Base-by-base conservation (phyloP, 2,888 invertebrate genomes). In the Leptogaster cylindrica region DNA sequence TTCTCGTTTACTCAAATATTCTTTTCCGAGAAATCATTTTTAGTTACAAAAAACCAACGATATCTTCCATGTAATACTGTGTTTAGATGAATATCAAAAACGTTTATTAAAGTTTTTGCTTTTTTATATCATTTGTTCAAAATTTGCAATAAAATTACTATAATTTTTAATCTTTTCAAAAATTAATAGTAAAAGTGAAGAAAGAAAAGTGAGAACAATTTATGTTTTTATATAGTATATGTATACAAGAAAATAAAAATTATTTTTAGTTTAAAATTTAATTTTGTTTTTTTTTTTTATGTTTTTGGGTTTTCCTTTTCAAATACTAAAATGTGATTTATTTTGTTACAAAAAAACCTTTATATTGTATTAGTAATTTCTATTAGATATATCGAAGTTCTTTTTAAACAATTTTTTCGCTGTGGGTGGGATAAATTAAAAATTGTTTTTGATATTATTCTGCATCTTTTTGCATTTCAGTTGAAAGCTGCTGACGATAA, bases 1-100 rank as follows among this genome's bases (percentile, higher is more conserved):
- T n/a, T n/a, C n/a, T n/a, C n/a, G n/a, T n/a, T n/a, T n/a, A n/a
- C n/a, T n/a, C n/a, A n/a, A n/a, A n/a, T n/a, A 6, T 31, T 31
- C 10, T 31, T 18, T 46, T 46, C 25, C 46, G 23, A 20, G 31
- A 31, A 31, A 31, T 31, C 6, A 23, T 18, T 16, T 23, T 36
- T 36, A 12, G 33, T 25, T 39, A 55, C 20, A 36, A 55, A 18
- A 55, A 52, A 31, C 52, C 18, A 48, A 55, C 55, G 23, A 23
- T 55, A 55, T 55, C 55, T 55, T 55, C 55, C 55, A 55, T 18
- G 33, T 18, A n/a, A 55, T 55, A 36, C 55, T 55, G 55, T 55
- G 55, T 55, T 55, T 55, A 46, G 25, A 46, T 20, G n/a, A 46
- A 46, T 23, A 46, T 3, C n/a, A 10, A 46, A 46, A 41, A 41